These are phyloP conservation scores for Syncerus caffer DNA, from an alignment of 2,797 vertebrate genomes.

Conservation along the genomic window DNA sequence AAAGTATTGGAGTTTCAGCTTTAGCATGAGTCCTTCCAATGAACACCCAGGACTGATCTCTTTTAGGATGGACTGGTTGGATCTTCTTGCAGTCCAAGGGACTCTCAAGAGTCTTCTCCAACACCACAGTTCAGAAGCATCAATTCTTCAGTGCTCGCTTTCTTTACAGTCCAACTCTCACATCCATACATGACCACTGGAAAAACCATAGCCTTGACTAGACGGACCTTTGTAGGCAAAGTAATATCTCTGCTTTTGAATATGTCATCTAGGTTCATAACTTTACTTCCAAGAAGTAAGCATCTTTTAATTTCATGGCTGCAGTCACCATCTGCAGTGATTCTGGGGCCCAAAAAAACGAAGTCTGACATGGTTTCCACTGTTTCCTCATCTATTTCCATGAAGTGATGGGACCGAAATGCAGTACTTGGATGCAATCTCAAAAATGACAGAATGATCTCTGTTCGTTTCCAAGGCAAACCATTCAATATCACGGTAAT, in stretches of 20 bases:
- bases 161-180: not conserved
- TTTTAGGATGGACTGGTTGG: not conserved
- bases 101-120: not conserved
- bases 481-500: too few relatives aligned
- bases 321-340: not conserved
- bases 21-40: not conserved
- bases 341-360: rapidly evolving
- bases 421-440: too few relatives aligned
- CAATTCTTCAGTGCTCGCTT: not conserved
- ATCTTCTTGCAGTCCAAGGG: not conserved
- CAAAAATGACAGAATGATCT: too few relatives aligned
- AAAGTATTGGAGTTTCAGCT: not conserved
- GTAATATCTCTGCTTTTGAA: not conserved
- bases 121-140: not conserved
- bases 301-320: not conserved
- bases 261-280: not conserved
- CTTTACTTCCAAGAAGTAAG: not conserved
- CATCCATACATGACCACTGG: not conserved
- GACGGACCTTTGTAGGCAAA: not conserved
- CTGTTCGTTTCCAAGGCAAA: too few relatives aligned
- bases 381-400: not conserved
- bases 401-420: not conserved
- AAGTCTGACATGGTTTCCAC: not conserved
- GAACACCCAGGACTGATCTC: not conserved
- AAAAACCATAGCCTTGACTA: not conserved